Base-by-base conservation (phyloP, 1,140 invertebrate species). In the Drosophila pachea region DNA sequence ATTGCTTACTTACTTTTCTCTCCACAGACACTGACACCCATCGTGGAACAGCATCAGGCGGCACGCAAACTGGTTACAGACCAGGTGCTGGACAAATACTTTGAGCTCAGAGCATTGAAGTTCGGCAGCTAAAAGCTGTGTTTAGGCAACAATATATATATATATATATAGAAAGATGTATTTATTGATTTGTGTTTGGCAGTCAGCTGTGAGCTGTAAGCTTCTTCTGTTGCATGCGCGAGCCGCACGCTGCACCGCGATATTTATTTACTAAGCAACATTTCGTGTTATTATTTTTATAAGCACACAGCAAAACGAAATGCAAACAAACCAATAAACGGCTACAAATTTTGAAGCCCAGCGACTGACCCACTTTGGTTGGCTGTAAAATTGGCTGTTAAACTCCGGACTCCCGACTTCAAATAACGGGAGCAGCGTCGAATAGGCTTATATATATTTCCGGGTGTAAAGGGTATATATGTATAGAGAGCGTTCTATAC, bases 21-120 rank as follows among this genome's bases (percentile, higher is more conserved):
- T 31, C 40, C 36, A 11, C 47, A 88, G 87, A 88, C 92, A 68
- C 91, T 66, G 77, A 90, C 42, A 73, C 94, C 94, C 22, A 91
- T 99, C 65, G 92, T 99, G 2, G 91, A 91, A 31, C 91, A 93
- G 53, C 97, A 99, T 91, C 96, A 99, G 91, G 92, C 94, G 81
- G 91, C 93, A 38, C 92, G 96, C 68, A 94, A 94, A 50, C 90
- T 92, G 66, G 92, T 99, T 36, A 98, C 96, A 0, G 96, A 99
- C 88, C 97, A 98, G 35, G 89, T 94, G 33, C 91, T 99, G 31
- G 92, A 94, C 78, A 89, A 93, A 74, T 99, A 94, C 90, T 98
- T 98, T 93, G 93, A 93, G 71, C 93, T 96, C 48, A 91, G 97
- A 78, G 93, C 95, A 87, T 91, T 99, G 6, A 94, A 94, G 54